These are phyloP conservation scores for Linepithema humile DNA, from an alignment of 1,140 invertebrate genomes.

Conservation along the genomic window DNA sequence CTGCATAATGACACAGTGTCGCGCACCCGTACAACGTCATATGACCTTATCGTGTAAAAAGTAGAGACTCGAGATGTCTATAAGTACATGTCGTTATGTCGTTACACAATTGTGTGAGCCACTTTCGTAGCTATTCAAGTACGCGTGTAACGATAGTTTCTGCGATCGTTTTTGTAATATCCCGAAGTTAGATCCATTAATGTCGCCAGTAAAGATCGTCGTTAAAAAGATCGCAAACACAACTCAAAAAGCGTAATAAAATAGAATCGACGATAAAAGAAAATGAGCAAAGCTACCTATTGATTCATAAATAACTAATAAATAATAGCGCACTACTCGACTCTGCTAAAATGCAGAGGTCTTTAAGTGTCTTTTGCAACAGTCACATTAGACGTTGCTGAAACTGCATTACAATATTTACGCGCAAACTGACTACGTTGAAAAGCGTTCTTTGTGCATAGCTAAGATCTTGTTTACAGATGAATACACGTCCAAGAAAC, in stretches of 20 bases:
- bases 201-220: not conserved
- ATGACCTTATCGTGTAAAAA: slow-evolving; percentile 31
- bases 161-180: not conserved
- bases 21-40: slow-evolving; percentile 3
- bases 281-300: no score
- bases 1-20: slow-evolving; percentile 17
- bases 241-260: not conserved
- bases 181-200: not conserved
- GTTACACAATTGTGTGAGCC: not conserved
- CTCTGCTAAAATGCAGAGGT: not conserved
- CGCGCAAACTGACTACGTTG: not conserved
- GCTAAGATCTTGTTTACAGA: slow-evolving; percentile 45
- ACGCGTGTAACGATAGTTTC: not conserved
- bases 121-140: not conserved
- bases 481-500: slow-evolving; percentile 48
- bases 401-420: slow-evolving; percentile 31
- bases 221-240: not conserved
- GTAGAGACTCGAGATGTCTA: not conserved
- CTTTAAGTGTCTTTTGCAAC: not conserved
- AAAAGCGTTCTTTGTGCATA: slow-evolving; percentile 34
- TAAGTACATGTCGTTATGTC: not conserved
- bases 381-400: not conserved
- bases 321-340: not conserved
- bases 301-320: not conserved
- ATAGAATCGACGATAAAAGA: not conserved